Conservation (phyloP, 2,113 vertebrate species). For the Amphiprion percula region DNA sequence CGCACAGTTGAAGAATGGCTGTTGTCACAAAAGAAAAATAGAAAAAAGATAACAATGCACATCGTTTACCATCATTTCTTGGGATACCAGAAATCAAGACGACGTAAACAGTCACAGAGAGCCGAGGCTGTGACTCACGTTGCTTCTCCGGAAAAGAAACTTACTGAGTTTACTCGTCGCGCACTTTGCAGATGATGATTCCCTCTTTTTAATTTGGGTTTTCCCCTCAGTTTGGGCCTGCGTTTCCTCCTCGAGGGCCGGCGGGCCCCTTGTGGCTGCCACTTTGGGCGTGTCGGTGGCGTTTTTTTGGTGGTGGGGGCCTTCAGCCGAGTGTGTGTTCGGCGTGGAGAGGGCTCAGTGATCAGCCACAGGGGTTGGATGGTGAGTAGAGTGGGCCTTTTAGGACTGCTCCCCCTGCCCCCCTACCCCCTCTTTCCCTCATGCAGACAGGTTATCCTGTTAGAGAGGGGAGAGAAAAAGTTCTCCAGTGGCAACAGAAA, state of each 20-base stretch:
- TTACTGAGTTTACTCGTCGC: conserved; percentile 6
- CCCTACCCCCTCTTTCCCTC: conserved; percentile 29
- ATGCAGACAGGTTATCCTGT: conserved; percentile 79
- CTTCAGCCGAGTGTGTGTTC: conserved; percentile 51
- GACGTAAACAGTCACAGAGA: conserved; percentile 18
- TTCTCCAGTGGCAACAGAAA: conserved; percentile 86
- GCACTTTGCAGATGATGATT: background rate
- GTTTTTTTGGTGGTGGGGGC: conserved; percentile 27
- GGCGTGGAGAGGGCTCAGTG: conserved; percentile 68
- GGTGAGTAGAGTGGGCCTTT: conserved; percentile 76
- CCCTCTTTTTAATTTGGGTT: conserved; percentile 16
- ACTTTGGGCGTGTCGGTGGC: conserved; percentile 52
- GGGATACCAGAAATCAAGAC: conserved; percentile 48
- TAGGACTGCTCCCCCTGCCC: conserved; percentile 57
- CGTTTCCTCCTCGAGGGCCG: conserved; percentile 2
- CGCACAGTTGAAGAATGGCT: conserved; percentile 71
- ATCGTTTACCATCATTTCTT: conserved; percentile 68
- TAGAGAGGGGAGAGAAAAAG: conserved; percentile 76
- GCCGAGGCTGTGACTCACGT: conserved; percentile 10
- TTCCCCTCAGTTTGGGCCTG: background rate
- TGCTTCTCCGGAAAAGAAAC: conserved; percentile 10
- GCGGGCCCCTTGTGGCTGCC: conserved; percentile 33
- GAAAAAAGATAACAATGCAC: conserved; percentile 67
- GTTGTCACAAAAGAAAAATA: conserved; percentile 70
- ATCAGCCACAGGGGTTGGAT: conserved; percentile 72